These are phyloP conservation scores for Uromys caudimaculatus DNA, from an alignment of 2,797 vertebrate species.

Conservation along the genomic window DNA sequence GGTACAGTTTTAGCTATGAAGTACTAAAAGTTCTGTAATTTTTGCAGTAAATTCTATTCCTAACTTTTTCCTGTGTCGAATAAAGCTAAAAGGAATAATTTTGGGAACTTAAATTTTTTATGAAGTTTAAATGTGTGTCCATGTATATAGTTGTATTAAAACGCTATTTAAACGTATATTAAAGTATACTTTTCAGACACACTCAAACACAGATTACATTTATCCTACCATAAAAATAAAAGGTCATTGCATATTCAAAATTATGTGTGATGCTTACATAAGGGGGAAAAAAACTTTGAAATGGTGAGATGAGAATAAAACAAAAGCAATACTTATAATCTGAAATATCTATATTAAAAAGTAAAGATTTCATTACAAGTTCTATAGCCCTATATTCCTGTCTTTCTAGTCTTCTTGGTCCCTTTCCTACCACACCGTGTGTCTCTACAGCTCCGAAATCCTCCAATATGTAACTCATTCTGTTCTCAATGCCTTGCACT, in stretches of 20 bases:
- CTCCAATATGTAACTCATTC: background rate
- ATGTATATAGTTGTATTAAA: background rate
- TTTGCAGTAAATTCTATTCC: background rate
- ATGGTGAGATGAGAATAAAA: background rate
- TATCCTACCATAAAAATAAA: background rate
- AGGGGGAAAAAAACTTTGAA: background rate
- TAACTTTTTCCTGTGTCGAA: background rate
- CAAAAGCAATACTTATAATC: background rate
- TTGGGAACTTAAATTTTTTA: background rate
- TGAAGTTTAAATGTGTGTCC: background rate
- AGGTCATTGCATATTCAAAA: background rate
- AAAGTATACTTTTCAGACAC: background rate
- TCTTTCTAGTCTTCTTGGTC: background rate
- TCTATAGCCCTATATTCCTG: background rate
- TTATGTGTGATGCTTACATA: background rate
- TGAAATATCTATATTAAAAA: background rate
- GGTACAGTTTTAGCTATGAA: background rate
- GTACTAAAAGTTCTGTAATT: background rate
- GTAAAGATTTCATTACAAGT: background rate
- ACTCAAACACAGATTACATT: background rate
- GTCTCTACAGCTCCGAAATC: background rate
- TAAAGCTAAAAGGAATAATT: background rate
- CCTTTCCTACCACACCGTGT: background rate
- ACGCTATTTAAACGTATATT: background rate
- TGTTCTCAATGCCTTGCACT: background rate